Base-by-base conservation (phyloP, 1,140 invertebrate species). In the Anagrus nilaparvatae region DNA sequence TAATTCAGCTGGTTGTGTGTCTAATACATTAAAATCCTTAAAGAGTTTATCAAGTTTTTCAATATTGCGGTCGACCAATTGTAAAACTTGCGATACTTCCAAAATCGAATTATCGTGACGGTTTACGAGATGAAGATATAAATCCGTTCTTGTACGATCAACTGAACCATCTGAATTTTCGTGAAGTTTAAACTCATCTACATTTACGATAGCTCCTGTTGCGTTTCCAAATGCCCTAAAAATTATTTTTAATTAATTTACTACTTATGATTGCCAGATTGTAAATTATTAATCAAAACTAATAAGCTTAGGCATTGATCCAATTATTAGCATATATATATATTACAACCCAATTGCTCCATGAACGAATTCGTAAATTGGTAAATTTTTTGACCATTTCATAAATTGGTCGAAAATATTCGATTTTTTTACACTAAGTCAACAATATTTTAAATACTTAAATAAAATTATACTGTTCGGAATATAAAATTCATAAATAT, bases 101-200 rank as follows among this genome's bases (percentile, higher is more conserved):
- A 94, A 70, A 18, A 96, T 90, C 4, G 87, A 88, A 69, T 96
- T 88, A 56, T 96, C 88, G 18, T 79, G 73, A 27, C 79, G 77
- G 64, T 94, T 80, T 4, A 97, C 91, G 35, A 95, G 77, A 66
- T 97, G 93, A 49, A 97, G 69, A 58, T 93, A 95, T 40, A 97
- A 69, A 66, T 96, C 92, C 2, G 91, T 95, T 58, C 90, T 85
- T 2, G 90, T 95, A 53, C 89, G 83, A 64, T 97, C 92, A 2
- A 96, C 87, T 1, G 86, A 84, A 6, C 92, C 92, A 54, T 91
- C 85, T 50, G 82, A 77, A 58, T 93, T 92, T 56, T 90, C 87
- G 59, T 97, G 92, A 23, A 90, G 84, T 59, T 87, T 82, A 49
- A 90, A 87, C 53, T 90, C 86, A 58, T 97, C 92, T 3, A 95